These are phyloP conservation scores for Bubo blakistoni DNA, from an alignment of 2,113 vertebrate genomes.

Conservation along the genomic window DNA sequence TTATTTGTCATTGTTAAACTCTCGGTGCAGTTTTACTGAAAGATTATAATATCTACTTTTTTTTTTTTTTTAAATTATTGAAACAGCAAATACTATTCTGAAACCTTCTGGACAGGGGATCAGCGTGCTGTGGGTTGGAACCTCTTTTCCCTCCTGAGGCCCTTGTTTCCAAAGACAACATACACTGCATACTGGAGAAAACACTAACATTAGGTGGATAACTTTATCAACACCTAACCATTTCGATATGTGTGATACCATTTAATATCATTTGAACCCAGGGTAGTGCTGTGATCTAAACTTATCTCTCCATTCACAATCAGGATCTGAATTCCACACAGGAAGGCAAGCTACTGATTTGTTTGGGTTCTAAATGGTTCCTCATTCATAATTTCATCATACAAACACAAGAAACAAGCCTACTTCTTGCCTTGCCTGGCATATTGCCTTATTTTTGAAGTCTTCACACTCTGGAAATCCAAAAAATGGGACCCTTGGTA, in stretches of 20 bases:
- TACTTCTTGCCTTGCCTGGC: neutral
- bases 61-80: neutral
- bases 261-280: neutral
- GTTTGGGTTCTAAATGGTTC: neutral
- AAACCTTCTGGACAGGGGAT: neutral
- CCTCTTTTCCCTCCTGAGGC: neutral
- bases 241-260: neutral
- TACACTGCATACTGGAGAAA: neutral
- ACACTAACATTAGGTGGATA: neutral
- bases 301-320: neutral
- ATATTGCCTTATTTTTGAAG: neutral
- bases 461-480: neutral
- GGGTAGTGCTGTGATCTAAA: neutral
- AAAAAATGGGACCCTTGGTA: neutral
- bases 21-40: neutral
- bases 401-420: neutral
- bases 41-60: neutral
- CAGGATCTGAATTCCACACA: neutral
- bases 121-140: neutral
- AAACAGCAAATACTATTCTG: neutral
- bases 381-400: neutral
- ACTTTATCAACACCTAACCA: neutral
- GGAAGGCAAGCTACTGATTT: neutral
- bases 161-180: neutral
- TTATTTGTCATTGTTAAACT: neutral